Evolutionary conservation across 2,888 invertebrate species (phyloP).

Genomic region (Clitarchus hookeri): DNA sequence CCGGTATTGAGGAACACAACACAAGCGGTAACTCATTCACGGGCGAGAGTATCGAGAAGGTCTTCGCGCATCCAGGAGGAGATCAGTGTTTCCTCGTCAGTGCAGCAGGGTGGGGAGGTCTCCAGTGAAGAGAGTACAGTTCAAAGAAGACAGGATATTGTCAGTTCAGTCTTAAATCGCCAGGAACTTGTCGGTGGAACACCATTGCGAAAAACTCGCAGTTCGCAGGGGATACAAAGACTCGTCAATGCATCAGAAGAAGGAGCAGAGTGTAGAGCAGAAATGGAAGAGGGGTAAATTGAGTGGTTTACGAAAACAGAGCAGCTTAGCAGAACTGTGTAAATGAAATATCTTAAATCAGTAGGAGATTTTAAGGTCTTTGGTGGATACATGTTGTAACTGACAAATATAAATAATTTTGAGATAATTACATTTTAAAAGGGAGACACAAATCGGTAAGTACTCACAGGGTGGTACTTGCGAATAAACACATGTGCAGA

Average conservation of each 20-base stretch:
- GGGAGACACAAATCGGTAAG: too few species aligned
- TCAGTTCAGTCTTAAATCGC: neutral
- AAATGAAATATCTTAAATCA: too few species aligned
- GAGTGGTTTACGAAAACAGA: too few species aligned
- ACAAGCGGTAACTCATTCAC: neutral
- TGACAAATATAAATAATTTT: too few species aligned
- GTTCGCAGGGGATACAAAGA: neutral
- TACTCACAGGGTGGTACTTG: too few species aligned
- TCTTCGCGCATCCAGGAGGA: neutral
- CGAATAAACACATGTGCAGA: too few species aligned
- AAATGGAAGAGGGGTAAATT: neutral
- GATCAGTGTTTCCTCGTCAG: neutral
- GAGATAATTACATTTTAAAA: too few species aligned
- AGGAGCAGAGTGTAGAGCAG: neutral
- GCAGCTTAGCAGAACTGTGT: too few species aligned
- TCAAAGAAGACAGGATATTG: neutral
- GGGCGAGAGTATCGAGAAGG: neutral
- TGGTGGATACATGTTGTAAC: too few species aligned
- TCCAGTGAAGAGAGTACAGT: neutral
- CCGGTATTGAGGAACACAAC: too few species aligned
- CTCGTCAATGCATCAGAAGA: neutral
- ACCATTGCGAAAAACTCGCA: neutral
- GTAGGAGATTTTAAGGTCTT: too few species aligned
- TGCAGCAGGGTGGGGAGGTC: neutral
- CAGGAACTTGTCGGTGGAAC: neutral